Conservation (phyloP, 2,888 invertebrate genomes). For the Eupithecia tripunctaria region DNA sequence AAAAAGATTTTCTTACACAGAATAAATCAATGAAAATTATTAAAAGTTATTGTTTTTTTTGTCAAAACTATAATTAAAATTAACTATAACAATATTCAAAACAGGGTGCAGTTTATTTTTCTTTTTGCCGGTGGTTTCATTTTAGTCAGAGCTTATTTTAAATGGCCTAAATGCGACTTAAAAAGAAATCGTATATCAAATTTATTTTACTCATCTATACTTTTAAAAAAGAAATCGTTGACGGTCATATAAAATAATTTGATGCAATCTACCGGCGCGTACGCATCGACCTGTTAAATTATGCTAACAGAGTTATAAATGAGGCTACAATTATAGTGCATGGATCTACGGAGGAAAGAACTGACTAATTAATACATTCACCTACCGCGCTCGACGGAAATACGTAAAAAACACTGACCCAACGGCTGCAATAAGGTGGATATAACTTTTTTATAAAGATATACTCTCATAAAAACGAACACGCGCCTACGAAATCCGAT, state of each 20-base stretch:
- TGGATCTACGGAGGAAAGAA: conserved; percentile 50
- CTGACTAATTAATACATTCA: conserved; percentile 80
- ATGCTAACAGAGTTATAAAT: conserved; percentile 73
- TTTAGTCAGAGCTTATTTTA: background rate
- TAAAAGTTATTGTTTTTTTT: background rate
- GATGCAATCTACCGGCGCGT: conserved; percentile 59
- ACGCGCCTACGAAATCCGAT: conserved; percentile 80
- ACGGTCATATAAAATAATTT: conserved; percentile 40
- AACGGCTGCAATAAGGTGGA: conserved; percentile 81
- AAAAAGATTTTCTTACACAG: background rate
- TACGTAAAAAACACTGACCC: conserved; percentile 72
- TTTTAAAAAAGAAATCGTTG: conserved; percentile 6
- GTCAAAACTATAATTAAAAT: background rate
- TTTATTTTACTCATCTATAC: background rate
- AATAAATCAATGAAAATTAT: background rate
- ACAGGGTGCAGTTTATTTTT: background rate
- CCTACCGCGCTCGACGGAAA: conserved; percentile 71
- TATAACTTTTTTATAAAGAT: conserved; percentile 70
- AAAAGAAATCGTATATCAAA: background rate
- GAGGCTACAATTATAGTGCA: conserved; percentile 64
- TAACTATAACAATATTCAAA: background rate
- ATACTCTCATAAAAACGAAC: conserved; percentile 68
- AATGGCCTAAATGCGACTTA: background rate
- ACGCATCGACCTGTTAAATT: conserved; percentile 65
- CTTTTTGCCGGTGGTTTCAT: background rate